Base-by-base conservation (phyloP, 2,113 vertebrate genomes). In the Chaenocephalus aceratus region DNA sequence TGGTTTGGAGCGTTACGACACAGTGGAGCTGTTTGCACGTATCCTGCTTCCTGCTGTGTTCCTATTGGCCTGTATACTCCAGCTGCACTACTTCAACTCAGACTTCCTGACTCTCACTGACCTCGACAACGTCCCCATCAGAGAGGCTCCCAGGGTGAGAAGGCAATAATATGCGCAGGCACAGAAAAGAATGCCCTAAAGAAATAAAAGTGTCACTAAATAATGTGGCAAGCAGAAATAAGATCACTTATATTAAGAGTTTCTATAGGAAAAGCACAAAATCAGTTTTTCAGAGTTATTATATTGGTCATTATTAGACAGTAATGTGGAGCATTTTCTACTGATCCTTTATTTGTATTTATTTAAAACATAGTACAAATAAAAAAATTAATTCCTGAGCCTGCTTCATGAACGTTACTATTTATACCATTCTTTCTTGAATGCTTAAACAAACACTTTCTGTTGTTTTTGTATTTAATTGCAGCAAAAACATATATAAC, bases 61-160 rank as follows among this genome's bases (percentile, higher is more conserved):
- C 58, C 94, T 96, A 5, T 77, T 95, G 87, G 95, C 93, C 36
- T 93, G 95, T 58, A 95, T 96, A 75, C 92, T 96, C 46, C 95
- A 95, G 70, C 88, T 95, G 66, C 94, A 94, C 82, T 95, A 96
- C 90, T 96, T 94, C 85, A 93, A 95, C 75, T 66, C 89, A 0
- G 95, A 94, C 86, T 96, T 96, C 82, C 93, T 95, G 68, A 79
- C 78, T 56, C 94, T 96, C 76, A 95, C 95, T 8, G 86, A 95
- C 88, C 91, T 95, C 26, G 85, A 88, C 60, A 90, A 92, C 8
- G 87, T 94, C 41, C 91, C 91, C 13, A 69, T 92, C 23, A 86
- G 84, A 49, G 53, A 80, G 61, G 59, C 52, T 6, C 80, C 92
- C 78, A 94, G 94, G 94, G 94, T 95, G 70, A 89, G 81, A 52